Percentiles rank a stretch among this genome's conserved stretches.
Evolutionary conservation across 2,888 invertebrate genomes (phyloP).

Genomic region (Leptinotarsa tumamoca): DNA sequence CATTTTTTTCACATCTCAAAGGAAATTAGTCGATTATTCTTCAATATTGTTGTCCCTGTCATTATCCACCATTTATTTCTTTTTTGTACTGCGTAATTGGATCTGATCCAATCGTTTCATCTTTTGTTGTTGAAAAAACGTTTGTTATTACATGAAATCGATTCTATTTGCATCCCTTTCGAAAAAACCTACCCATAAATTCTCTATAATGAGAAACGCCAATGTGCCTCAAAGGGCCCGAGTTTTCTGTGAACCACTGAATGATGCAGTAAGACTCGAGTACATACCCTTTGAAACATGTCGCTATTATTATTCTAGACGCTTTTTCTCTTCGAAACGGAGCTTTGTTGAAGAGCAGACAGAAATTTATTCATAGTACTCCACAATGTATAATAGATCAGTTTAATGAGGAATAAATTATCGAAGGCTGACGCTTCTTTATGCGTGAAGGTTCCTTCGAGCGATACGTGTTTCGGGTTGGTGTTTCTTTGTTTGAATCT

Average conservation of each 20-base stretch:
- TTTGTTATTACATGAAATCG: neutral
- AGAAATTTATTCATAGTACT: slow-evolving; percentile 20
- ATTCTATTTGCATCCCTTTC: neutral
- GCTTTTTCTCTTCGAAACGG: slow-evolving; percentile 2
- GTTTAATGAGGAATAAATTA: slow-evolving; percentile 19
- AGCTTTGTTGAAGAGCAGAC: slow-evolving; percentile 11
- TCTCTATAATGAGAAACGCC: slow-evolving; percentile 16
- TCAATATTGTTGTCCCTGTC: too few relatives aligned
- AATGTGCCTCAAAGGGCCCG: slow-evolving; percentile 20
- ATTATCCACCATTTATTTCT: too few relatives aligned
- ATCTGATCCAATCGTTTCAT: neutral
- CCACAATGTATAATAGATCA: slow-evolving; percentile 12
- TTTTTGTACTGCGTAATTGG: too few relatives aligned
- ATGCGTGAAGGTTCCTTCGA: neutral
- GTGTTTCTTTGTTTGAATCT: too few relatives aligned
- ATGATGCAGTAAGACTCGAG: slow-evolving; percentile 22
- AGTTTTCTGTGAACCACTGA: slow-evolving; percentile 14
- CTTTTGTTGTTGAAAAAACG: neutral
- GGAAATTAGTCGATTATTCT: too few relatives aligned
- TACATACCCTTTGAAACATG: slow-evolving; percentile 23
- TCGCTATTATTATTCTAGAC: slow-evolving; percentile 20
- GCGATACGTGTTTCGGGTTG: too few relatives aligned
- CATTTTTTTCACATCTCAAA: too few relatives aligned
- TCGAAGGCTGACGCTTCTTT: neutral
- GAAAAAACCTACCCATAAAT: neutral